Evolutionary conservation across 2,888 invertebrate genomes (phyloP).

Genomic region (Caenorhabditis doughertyi): DNA sequence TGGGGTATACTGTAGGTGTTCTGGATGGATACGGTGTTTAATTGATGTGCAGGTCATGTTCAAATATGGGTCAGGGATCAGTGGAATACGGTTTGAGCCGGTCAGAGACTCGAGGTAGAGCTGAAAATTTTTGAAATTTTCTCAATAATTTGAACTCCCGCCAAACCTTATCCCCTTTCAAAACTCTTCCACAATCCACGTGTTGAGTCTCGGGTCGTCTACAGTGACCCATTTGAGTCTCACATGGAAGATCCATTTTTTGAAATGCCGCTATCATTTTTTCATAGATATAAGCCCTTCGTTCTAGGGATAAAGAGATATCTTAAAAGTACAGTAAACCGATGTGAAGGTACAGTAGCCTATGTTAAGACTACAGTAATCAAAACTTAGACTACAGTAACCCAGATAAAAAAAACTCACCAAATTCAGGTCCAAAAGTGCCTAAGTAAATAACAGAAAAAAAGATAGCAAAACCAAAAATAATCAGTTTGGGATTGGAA

Average conservation of each 20-base stretch:
- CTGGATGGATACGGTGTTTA: neutral
- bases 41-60: conserved; percentile 19
- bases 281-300: conserved; percentile 14
- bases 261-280: conserved; percentile 30
- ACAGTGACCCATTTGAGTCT: neutral
- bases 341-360: neutral
- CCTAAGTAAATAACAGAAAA: neutral
- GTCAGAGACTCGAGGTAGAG: conserved; percentile 5
- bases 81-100: conserved; percentile 2
- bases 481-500: neutral
- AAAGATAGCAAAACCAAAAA: neutral
- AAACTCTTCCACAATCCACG: conserved; percentile 39
- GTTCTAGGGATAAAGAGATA: conserved; percentile 11
- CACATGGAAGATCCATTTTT: neutral
- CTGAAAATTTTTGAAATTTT: neutral
- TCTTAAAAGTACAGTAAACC: neutral
- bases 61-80: conserved; percentile 10
- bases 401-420: too few relatives aligned
- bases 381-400: too few relatives aligned
- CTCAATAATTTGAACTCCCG: neutral
- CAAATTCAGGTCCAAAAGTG: neutral
- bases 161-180: conserved; percentile 24
- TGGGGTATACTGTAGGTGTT: neutral
- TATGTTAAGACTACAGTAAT: too few relatives aligned
- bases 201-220: conserved; percentile 45